Evolutionary conservation across 2,797 vertebrate species (phyloP).

Genomic region (Onychomys torridus): DNA sequence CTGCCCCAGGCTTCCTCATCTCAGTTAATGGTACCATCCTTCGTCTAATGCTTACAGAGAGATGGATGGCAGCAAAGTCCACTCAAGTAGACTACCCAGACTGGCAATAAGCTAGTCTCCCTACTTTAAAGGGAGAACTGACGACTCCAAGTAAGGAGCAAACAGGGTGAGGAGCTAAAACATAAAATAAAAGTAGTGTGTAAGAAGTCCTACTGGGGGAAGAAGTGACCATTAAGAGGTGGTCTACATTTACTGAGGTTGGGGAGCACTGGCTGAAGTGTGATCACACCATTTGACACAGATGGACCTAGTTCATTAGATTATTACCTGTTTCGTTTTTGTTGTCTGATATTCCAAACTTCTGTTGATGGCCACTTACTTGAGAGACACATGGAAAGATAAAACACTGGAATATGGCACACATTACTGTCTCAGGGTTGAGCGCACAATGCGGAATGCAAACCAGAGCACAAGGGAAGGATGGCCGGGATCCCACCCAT

Average conservation of each 20-base stretch:
- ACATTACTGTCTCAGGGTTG: neutral
- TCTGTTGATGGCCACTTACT: neutral
- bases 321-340: neutral
- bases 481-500: neutral
- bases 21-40: neutral
- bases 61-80: neutral
- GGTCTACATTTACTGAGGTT: neutral
- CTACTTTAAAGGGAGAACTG: neutral
- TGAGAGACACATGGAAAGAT: neutral
- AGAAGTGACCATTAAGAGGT: neutral
- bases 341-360: slow-evolving; percentile 7
- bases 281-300: neutral
- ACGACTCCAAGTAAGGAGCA: neutral
- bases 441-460: neutral
- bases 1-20: neutral
- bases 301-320: neutral
- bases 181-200: neutral
- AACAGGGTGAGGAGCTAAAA: neutral
- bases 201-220: neutral
- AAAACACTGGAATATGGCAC: neutral
- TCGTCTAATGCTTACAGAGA: slow-evolving; percentile 1
- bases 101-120: neutral
- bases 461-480: neutral
- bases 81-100: too few species aligned
- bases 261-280: neutral